phyloP scores from a whole-genome alignment of 2,797 vertebrate species.

The Pantherophis alleghaniensis region DNA sequence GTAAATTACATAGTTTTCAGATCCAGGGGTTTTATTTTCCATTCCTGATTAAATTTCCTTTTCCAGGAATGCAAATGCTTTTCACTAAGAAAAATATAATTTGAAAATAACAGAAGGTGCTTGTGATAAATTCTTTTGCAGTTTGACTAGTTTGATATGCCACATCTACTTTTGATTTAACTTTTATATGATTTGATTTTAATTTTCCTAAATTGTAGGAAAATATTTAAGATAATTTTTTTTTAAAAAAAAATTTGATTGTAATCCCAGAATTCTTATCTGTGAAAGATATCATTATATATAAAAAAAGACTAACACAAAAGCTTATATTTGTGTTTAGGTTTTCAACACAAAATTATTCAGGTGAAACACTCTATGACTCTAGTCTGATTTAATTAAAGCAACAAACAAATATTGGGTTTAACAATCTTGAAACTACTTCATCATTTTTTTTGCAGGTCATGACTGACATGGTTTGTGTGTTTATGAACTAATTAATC shows the following conservation, averaged over 20 bases:
- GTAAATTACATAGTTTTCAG: neutral
- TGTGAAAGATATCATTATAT: constrained; percentile 23
- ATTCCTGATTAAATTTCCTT: neutral
- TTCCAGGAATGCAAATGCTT: neutral
- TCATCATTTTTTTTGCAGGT: neutral
- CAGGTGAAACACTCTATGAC: neutral
- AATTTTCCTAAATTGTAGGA: constrained; percentile 21
- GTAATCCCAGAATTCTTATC: constrained; percentile 42
- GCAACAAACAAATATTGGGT: neutral
- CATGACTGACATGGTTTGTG: neutral
- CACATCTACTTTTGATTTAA: constrained; percentile 26
- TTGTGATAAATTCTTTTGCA: constrained; percentile 28
- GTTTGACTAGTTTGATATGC: constrained; percentile 41
- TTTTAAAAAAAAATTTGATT: constrained; percentile 7
- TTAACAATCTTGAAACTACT: neutral
- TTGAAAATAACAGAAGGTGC: constrained; percentile 1
- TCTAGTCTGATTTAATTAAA: neutral
- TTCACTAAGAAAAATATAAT: neutral
- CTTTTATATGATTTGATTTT: constrained; percentile 46
- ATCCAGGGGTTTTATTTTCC: constrained; percentile 12
- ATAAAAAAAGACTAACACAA: neutral
- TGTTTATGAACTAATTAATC: neutral
- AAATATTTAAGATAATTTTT: neutral
- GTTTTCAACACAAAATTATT: neutral
- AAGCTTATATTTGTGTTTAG: neutral